Conservation (phyloP, 2,113 vertebrate species). For the Chlorodrepanis virens region DNA sequence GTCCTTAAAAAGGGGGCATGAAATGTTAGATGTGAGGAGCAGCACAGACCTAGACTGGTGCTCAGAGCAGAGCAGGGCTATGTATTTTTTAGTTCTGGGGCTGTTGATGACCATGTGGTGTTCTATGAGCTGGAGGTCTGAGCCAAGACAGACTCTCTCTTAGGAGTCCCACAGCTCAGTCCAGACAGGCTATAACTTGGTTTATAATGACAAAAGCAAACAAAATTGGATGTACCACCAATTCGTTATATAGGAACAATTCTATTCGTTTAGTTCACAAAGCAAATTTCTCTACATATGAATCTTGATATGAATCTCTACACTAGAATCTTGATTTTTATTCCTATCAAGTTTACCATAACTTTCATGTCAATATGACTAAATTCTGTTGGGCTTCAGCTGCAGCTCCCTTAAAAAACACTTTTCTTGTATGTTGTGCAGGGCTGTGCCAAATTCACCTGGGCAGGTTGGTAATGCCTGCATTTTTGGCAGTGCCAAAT, state of each 20-base stretch:
- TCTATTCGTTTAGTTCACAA: not conserved
- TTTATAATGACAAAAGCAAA: not conserved
- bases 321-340: not conserved
- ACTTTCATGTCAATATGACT: not conserved
- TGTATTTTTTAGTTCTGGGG: not conserved
- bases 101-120: not conserved
- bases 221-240: not conserved
- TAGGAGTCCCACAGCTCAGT: not conserved
- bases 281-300: not conserved
- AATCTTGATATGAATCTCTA: too few relatives aligned
- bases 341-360: not conserved
- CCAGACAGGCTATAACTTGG: not conserved
- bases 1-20: conserved; percentile 60
- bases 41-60: not conserved
- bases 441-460: not conserved
- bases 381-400: not conserved
- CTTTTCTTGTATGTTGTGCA: not conserved
- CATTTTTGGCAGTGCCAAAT: not conserved
- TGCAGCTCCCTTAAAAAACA: not conserved
- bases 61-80: not conserved
- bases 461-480: not conserved
- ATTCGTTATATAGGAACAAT: not conserved
- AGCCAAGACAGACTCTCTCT: not conserved
- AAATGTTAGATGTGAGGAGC: conserved; percentile 37
- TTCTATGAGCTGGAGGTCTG: not conserved